Percentiles rank a stretch among this genome's conserved stretches.
Evolutionary conservation across 2,113 vertebrate genomes (phyloP).

Genomic region (Porphyrio hochstetteri): DNA sequence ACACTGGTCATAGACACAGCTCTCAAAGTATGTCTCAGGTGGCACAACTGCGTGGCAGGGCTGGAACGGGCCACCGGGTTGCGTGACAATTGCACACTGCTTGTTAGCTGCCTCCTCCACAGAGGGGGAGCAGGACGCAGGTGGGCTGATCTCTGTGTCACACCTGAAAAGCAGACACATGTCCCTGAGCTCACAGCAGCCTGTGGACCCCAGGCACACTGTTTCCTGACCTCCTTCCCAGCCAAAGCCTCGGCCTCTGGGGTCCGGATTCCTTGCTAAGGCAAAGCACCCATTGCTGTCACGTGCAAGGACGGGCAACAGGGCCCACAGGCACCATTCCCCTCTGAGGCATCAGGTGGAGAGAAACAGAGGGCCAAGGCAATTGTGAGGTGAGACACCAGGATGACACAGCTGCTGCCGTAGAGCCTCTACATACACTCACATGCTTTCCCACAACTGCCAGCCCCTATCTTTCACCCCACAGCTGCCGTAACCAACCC

Average conservation of each 20-base stretch:
- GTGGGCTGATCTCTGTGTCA: not conserved
- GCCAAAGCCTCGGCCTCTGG: not conserved
- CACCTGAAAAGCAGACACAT: not conserved
- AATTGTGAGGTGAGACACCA: not conserved
- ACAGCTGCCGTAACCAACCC: not conserved
- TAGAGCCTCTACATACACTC: not conserved
- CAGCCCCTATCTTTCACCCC: not conserved
- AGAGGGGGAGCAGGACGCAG: not conserved
- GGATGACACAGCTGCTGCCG: not conserved
- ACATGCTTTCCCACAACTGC: not conserved
- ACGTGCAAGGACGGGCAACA: not conserved
- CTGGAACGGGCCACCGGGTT: constrained; percentile 70
- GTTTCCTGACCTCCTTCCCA: not conserved
- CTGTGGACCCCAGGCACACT: not conserved
- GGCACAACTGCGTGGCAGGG: constrained; percentile 70
- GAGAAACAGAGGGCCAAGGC: too few relatives aligned
- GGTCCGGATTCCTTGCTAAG: not conserved
- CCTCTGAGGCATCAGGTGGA: too few relatives aligned
- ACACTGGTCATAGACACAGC: constrained; percentile 82
- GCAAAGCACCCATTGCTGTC: not conserved
- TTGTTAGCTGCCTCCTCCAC: not conserved
- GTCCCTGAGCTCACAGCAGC: not conserved
- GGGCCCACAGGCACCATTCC: too few relatives aligned
- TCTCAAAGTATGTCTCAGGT: constrained; percentile 72
- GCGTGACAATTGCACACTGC: constrained; percentile 75